Evolutionary conservation across 2,888 invertebrate species (phyloP), one percentile per base, ranked within the genome.

Genomic region (Drosophila mimica): DNA sequence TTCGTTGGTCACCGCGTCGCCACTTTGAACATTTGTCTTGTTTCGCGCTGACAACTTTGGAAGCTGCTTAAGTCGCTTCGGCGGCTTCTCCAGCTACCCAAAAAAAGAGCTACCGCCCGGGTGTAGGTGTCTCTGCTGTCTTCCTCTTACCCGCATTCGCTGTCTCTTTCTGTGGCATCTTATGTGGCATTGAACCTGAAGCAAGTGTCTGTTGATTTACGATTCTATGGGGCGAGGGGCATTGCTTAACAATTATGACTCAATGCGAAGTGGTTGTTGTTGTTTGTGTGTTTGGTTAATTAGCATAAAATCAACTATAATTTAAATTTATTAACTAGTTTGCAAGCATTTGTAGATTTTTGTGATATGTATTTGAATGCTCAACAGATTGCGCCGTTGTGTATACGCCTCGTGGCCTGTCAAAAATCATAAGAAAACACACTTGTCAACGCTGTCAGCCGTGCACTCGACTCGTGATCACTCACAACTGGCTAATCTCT

Each of bases 1-100:
- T 25, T 28, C 20, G 51, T 60, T 78, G 74, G 75, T 69, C 80
- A 75, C 33, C 70, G 69, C 70, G 88, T 89, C 88, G 88, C 81
- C 89, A 70, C 65, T 71, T 86, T 68, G 78, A 90, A 91, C 82
- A 91, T 91, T 91, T 89, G 79, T 78, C 81, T 79, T 90, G 67
- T 82, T 82, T 86, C 82, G 66, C 90, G 90, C 83, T 91, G 91
- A 87, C 91, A 91, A 92, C 83, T 85, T 79, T 86, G 91, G 90
- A 84, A 92, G 91, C 90, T 81, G 89, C 90, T 91, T 90, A 91
- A 84, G 82, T 88, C 66, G 67, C 78, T 81, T 77, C 77, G 33
- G 31, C 65, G 81, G 78, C 81, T 77, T 77, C 46, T 46, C 54
- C 58, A 67, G 73, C 70, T 66, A 46, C 59, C 72, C 43, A 28